A percentile compares a stretch with the other conserved stretches of the same genome.
Conservation (phyloP, 2,888 invertebrate genomes). For the Erebia palarica region DNA sequence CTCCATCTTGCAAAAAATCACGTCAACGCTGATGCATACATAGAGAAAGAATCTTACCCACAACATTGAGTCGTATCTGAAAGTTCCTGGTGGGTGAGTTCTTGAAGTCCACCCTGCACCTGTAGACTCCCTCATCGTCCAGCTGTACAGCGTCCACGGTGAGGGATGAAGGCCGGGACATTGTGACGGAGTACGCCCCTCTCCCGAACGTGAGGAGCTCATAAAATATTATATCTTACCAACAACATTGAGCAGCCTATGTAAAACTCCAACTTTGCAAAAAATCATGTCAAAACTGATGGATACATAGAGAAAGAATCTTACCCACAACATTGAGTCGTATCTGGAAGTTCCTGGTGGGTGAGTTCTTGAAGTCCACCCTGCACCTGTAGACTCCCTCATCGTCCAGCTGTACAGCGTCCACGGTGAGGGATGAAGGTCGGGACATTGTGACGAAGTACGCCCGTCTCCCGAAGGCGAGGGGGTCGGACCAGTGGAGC, state of each 20-base stretch:
- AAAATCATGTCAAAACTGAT: too few relatives aligned
- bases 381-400: slow-evolving; percentile 93
- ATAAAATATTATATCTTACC: too few relatives aligned
- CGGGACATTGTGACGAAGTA: slow-evolving; percentile 91
- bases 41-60: slow-evolving; percentile 88
- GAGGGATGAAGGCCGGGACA: slow-evolving; percentile 89
- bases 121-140: slow-evolving; percentile 92
- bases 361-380: slow-evolving; percentile 94
- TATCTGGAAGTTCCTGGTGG: slow-evolving; percentile 76
- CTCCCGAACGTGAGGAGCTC: slow-evolving; percentile 91
- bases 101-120: slow-evolving; percentile 94
- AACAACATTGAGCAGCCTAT: too few relatives aligned
- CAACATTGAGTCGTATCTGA: slow-evolving; percentile 92
- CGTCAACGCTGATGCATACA: too few relatives aligned
- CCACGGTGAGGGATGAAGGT: slow-evolving; percentile 90
- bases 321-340: too few relatives aligned
- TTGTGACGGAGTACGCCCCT: slow-evolving; percentile 91
- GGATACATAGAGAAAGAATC: neutral
- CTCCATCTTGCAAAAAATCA: too few relatives aligned
- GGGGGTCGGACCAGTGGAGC: slow-evolving; percentile 91
- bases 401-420: slow-evolving; percentile 91
- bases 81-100: slow-evolving; percentile 94
- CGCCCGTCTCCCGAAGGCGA: slow-evolving; percentile 91
- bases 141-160: slow-evolving; percentile 91
- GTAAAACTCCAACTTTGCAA: too few relatives aligned